Base-by-base conservation (phyloP, 1,140 invertebrate genomes). In the Psix sp. region DNA sequence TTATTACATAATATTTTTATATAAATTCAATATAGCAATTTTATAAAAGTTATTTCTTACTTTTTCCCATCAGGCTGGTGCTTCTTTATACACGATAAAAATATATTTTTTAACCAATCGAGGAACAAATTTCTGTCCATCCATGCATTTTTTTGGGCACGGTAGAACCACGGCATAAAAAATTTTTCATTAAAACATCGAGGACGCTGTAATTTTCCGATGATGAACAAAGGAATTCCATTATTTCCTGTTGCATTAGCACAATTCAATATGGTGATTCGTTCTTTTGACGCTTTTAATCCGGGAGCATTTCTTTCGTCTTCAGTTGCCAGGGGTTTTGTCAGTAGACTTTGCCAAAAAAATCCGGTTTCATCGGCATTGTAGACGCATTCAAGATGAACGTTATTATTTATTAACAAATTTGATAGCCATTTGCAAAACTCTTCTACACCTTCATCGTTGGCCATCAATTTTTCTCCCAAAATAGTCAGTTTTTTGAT, bases 321-420 rank as follows among this genome's bases (percentile, higher is more conserved):
- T n/a, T n/a, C n/a, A n/a, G n/a, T n/a, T n/a, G n/a, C n/a, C n/a
- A n/a, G n/a, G n/a, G n/a, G n/a, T n/a, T n/a, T n/a, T n/a, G n/a
- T n/a, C n/a, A n/a, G n/a, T n/a, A n/a, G n/a, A n/a, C n/a, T n/a
- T n/a, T n/a, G n/a, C n/a, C n/a, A n/a, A n/a, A n/a, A n/a, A n/a
- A n/a, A n/a, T 7, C 36, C 36, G 0, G 46, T 49, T 14, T 49
- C 31, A 11, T 49, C 46, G 7, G 46, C 46, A 7, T 49, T 49
- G 10, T 49, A 49, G 0, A 49, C 0, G 11, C 10, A 4, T 2
- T 49, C 31, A 13, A 49, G 17, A 49, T 20, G 13, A 0, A 35
- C 15, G 5, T 49, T 36, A 5, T 35, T 39, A 17, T 39, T 0
- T 17, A 17, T 35, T 5, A 36, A 36, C 35, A 36, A 20, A 5